Base-by-base conservation (phyloP, 2,113 vertebrate genomes). In the Lagopus leucura region DNA sequence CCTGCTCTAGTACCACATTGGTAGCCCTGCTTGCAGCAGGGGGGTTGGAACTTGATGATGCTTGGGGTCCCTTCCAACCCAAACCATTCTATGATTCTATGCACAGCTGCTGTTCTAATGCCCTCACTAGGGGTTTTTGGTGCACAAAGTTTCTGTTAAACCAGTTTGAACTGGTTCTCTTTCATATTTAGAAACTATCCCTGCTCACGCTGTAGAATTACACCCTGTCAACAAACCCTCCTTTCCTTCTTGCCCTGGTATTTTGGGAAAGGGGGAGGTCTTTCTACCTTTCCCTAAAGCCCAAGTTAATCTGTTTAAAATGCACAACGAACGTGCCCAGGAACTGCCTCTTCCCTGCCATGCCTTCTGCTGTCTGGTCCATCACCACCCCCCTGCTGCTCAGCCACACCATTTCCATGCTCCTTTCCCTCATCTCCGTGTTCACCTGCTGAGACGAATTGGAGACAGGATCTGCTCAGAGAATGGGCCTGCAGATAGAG, bases 91-190 rank as follows among this genome's bases (percentile, higher is more conserved):
- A 54, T 30, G 52, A 30, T 54, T 28, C 27, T 30, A 54, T 54
- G 58, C 82, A 89, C 88, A 0, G 0, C 76, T 94, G 32, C 48
- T 83, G 83, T 91, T 92, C 58, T 89, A 79, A 91, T 96, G 47
- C 65, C 77, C 57, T 95, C 0, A 0, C 82, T 92, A 55, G 73
- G 90, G 70, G 91, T 91, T 96, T 94, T 93, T 93, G 54, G 87
- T 92, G 85, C 69, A 69, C 4, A 3, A 92, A 94, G 96, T 97
- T 96, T 96, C 94, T 96, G 96, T 92, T 95, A 69, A 96, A 94
- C 95, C 92, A 96, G 95, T 96, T 84, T 95, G 82, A 96, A 82
- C 94, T 96, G 82, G 87, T 93, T 97, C 84, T 78, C 43, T 65
- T 65, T 93, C 73, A 57, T 79, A 91, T 65, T 94, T 90, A 95